These are phyloP conservation scores for Crossocerus cetratus DNA, from an alignment of 2,888 invertebrate genomes.

Conservation along the genomic window DNA sequence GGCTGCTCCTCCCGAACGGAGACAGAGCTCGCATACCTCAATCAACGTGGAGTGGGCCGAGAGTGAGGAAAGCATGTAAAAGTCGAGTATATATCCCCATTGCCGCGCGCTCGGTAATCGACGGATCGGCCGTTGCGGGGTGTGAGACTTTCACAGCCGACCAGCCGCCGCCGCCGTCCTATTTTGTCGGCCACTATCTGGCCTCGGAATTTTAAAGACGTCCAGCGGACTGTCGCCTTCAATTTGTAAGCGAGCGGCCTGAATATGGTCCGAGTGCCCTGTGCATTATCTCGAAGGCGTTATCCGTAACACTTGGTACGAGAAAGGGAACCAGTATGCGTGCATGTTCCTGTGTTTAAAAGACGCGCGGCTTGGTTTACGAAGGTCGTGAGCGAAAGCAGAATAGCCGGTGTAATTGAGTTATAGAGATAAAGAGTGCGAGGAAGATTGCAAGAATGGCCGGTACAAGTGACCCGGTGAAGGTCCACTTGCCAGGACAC, in stretches of 20 bases:
- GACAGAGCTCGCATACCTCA: neutral
- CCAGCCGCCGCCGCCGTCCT: neutral
- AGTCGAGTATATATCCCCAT: too few species aligned
- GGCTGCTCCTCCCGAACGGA: neutral
- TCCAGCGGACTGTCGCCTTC: constrained; percentile 10
- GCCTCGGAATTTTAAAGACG: neutral
- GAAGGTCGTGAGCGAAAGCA: too few species aligned
- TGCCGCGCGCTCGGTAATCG: too few species aligned
- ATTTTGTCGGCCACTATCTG: neutral
- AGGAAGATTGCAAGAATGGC: too few species aligned
- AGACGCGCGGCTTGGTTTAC: too few species aligned
- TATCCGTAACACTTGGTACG: constrained; percentile 2
- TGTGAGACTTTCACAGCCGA: too few species aligned
- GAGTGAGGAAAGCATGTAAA: too few species aligned
- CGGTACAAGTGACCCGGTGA: neutral
- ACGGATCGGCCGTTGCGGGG: too few species aligned
- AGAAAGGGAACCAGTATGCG: too few species aligned
- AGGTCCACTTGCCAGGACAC: constrained; percentile 4
- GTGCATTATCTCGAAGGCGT: constrained; percentile 10
- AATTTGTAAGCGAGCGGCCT: constrained; percentile 13
- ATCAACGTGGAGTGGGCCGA: neutral
- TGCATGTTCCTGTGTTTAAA: too few species aligned
- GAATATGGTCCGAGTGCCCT: constrained; percentile 13
- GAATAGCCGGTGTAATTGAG: constrained; percentile 33
- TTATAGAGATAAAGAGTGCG: constrained; percentile 16